These are phyloP conservation scores for Cacatua alba DNA, from an alignment of 2,113 vertebrate genomes.

Conservation along the genomic window DNA sequence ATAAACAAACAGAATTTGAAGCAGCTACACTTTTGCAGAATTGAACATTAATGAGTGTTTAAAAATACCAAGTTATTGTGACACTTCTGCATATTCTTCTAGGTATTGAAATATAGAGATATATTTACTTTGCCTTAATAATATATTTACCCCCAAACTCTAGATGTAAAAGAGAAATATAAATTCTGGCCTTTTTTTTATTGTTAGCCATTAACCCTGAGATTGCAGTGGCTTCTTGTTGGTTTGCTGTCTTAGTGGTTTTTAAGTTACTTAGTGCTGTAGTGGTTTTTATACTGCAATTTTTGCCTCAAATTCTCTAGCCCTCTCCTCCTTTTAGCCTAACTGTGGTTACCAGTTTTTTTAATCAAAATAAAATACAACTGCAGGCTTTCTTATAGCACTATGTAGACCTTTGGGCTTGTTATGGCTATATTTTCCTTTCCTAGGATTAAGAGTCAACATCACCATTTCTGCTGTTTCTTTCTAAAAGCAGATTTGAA, in stretches of 20 bases:
- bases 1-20: not conserved
- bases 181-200: not conserved
- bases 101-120: not conserved
- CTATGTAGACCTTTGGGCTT: not conserved
- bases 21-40: not conserved
- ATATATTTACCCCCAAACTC: not conserved
- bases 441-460: not conserved
- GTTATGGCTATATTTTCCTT: not conserved
- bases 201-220: not conserved
- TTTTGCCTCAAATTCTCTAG: not conserved
- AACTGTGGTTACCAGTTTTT: not conserved
- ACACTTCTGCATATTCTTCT: not conserved
- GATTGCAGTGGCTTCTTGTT: not conserved
- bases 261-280: not conserved
- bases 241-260: not conserved
- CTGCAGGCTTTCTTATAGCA: not conserved
- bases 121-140: not conserved
- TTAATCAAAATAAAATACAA: not conserved
- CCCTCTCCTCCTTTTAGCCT: not conserved
- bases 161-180: not conserved
- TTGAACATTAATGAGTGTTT: not conserved
- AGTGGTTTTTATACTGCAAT: not conserved
- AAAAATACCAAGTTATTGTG: not conserved
- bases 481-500: not conserved
- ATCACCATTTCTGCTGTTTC: not conserved